phyloP scores from a whole-genome alignment of 1,140 invertebrate species.

The Archivesica marissinica region DNA sequence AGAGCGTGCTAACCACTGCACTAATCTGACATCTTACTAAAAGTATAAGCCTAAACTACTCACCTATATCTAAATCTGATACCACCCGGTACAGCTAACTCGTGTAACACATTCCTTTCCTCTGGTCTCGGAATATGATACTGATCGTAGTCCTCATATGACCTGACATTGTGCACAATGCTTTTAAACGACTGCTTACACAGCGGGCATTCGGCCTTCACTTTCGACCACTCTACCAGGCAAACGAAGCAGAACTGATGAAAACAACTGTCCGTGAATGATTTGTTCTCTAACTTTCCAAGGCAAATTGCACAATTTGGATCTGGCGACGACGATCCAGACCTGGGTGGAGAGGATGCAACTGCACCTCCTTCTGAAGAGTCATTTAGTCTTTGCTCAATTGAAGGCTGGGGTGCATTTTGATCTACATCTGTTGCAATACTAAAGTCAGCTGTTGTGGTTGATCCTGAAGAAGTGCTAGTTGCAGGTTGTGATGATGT shows the following conservation, averaged over 20 bases:
- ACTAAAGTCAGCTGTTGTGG: background rate
- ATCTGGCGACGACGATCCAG: constrained; percentile 77
- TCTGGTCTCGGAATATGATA: constrained; percentile 87
- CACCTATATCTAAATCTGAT: constrained; percentile 57
- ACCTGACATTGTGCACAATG: constrained; percentile 96
- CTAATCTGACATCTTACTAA: background rate
- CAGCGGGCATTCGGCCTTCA: constrained; percentile 96
- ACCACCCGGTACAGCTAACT: background rate
- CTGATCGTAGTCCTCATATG: constrained; percentile 94
- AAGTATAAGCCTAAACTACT: background rate
- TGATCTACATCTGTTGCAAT: background rate
- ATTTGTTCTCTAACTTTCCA: constrained; percentile 93
- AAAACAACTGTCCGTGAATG: constrained; percentile 95
- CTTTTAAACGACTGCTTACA: constrained; percentile 96
- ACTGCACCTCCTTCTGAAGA: background rate
- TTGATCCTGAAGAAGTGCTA: background rate
- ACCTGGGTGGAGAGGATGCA: background rate
- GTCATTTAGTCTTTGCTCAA: background rate
- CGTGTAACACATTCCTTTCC: background rate
- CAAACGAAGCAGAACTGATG: constrained; percentile 98
- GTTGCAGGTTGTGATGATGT: background rate
- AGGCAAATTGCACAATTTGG: constrained; percentile 94
- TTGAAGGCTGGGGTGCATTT: background rate
- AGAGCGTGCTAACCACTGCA: too few relatives aligned
- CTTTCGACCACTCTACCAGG: constrained; percentile 96